Conservation (phyloP, 1,140 invertebrate genomes). For the Triops cancriformis region DNA sequence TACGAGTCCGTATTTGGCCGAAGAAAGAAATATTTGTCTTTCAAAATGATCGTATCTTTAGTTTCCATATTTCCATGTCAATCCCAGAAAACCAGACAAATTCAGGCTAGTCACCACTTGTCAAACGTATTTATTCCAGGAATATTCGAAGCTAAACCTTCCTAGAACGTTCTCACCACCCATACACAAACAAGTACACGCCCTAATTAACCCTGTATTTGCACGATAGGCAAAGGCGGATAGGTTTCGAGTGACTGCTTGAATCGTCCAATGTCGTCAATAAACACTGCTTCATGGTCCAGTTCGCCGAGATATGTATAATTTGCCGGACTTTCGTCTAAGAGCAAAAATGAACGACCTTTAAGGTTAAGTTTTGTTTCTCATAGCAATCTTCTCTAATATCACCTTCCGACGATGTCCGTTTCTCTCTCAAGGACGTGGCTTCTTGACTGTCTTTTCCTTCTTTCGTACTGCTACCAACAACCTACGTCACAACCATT, state of each 20-base stretch:
- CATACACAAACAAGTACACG: too few species aligned
- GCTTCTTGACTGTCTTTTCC: background rate
- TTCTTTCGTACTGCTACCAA: slow-evolving; percentile 18
- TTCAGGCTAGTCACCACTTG: background rate
- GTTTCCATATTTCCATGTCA: background rate
- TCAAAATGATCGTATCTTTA: background rate
- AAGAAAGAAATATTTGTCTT: background rate
- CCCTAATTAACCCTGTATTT: background rate
- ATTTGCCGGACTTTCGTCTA: background rate
- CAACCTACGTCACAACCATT: slow-evolving; percentile 15
- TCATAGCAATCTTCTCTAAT: background rate
- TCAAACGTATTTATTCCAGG: background rate
- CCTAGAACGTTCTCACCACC: background rate
- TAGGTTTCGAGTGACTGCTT: background rate
- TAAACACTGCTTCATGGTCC: background rate
- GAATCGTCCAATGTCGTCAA: background rate
- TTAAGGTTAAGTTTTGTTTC: background rate
- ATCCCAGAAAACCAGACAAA: background rate
- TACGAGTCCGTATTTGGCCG: background rate
- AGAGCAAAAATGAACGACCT: background rate
- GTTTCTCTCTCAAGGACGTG: background rate
- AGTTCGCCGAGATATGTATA: background rate
- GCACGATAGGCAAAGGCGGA: background rate
- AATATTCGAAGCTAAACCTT: background rate
- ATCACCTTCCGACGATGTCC: background rate